Base-by-base conservation (phyloP, 2,113 vertebrate genomes). In the Isichthys henryi region DNA sequence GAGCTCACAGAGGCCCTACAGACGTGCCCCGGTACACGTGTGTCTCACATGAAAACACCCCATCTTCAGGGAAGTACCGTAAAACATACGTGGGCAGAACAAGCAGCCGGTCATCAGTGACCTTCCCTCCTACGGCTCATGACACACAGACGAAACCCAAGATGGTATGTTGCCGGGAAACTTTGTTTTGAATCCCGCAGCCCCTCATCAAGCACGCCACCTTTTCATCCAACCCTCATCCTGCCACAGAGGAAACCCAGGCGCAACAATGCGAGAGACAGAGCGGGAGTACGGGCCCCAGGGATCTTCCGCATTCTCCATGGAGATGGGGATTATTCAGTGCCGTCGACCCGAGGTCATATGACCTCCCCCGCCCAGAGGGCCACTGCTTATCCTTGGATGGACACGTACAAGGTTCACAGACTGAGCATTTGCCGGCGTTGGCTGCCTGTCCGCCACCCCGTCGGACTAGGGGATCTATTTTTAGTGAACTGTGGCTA, bases 221-320 rank as follows among this genome's bases (percentile, higher is more conserved):
- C 21, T 27, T 46, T 3, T 74, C 66, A 15, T 74, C 88, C 48
- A 3, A 21, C 87, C 87, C 87, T 35, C 56, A 19, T 46, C 56
- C 53, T 43, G 88, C 80, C 84, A 52, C 86, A 88, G 92, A 94
- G 94, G 94, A 94, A 92, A 92, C 93, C 89, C 92, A 93, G 90
- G 93, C 91, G 43, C 46, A 88, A 92, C 86, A 74, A 90, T 88
- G 89, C 90, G 11, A 48, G 90, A 91, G 90, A 89, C 88, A 92
- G 93, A 88, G 92, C 92, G 93, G 95, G 93, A 87, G 91, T 53
- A 93, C 93, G 93, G 88, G 92, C 93, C 92, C 91, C 80, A 74
- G 49, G 88, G 91, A 89, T 86, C 89, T 90, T 92, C 89, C 92
- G 56, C 77, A 66, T 53, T 89, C 92, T 92, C 92, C 91, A 93